Base-by-base conservation (phyloP, 2,113 vertebrate genomes). In the Dolichallabes microphthalmus region DNA sequence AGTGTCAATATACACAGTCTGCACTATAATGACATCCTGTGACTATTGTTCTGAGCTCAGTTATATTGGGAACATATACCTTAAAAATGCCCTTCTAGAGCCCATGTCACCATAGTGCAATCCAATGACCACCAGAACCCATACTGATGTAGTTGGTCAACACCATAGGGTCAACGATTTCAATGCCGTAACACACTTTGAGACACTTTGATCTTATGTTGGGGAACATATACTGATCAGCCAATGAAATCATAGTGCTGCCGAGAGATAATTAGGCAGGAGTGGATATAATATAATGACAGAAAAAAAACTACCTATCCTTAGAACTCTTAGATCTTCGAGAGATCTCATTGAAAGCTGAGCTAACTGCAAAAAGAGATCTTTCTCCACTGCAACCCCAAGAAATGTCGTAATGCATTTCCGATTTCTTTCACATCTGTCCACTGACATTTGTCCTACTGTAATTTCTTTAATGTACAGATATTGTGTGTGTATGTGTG, bases 1-100 rank as follows among this genome's bases (percentile, higher is more conserved):
- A 87, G 92, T 90, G 89, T 91, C 90, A 91, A 90, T 90, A 84
- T 86, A 90, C 57, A 89, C 85, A 88, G 82, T 87, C 53, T 20
- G 83, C 81, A 83, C 78, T 82, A 80, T 85, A 82, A 88, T 84
- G 9, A 50, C 74, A 17, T 19, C 66, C 71, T 87, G 88, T 88
- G 88, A 71, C 57, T 82, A 81, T 83, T 73, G 45, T 52, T 84
- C 32, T 88, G 61, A 86, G 84, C 73, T 86, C 57, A 79, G 80
- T 61, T 20, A 82, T 76, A 57, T 71, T 90, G 82, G 87, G 90
- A 80, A 77, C 85, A 88, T 85, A 85, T 0, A 6, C 64, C 83
- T 88, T 91, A 93, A 92, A 45, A n/a, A 74, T 5, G 4, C n/a
- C 22, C 71, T 58, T 20, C 1, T 14, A 58, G 15, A 58, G 22